Conservation (phyloP, 2,888 invertebrate species). For the Pycnomerus fuliginosus region DNA sequence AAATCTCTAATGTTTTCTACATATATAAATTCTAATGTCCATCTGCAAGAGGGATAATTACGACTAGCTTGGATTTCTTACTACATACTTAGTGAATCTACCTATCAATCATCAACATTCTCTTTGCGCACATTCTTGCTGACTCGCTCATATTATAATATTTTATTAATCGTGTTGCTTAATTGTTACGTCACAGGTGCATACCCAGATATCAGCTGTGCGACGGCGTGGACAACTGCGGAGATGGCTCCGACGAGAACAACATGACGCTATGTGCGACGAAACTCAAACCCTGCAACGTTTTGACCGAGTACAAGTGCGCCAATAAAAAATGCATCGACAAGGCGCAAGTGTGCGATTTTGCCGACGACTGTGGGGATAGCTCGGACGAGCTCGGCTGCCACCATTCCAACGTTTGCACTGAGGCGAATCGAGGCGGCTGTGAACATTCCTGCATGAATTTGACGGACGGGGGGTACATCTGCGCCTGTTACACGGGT, state of each 20-base stretch:
- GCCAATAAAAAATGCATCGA: constrained; percentile 85
- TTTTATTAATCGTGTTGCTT: too few species aligned
- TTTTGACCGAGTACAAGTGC: constrained; percentile 80
- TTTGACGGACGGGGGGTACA: constrained; percentile 79
- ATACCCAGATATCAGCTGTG: constrained; percentile 85
- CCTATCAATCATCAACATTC: too few species aligned
- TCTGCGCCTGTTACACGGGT: constrained; percentile 87
- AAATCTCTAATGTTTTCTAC: too few species aligned
- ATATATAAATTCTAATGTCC: too few species aligned
- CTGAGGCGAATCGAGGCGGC: constrained; percentile 66
- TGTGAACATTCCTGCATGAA: constrained; percentile 92
- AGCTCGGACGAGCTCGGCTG: constrained; percentile 89
- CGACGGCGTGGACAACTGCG: constrained; percentile 90
- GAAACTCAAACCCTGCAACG: constrained; percentile 75
- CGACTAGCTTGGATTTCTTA: too few species aligned
- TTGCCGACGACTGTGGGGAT: constrained; percentile 88
- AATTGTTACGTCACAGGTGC: constrained; percentile 59
- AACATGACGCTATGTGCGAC: constrained; percentile 85
- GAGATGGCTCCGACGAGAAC: constrained; percentile 94
- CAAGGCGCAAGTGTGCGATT: constrained; percentile 78
- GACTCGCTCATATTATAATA: too few species aligned
- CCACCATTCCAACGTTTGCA: constrained; percentile 66
- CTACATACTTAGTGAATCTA: too few species aligned
- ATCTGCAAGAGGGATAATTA: too few species aligned
- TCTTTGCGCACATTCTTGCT: too few species aligned